Base-by-base conservation (phyloP, 2,888 invertebrate genomes). In the Trichogramma evanescens region DNA sequence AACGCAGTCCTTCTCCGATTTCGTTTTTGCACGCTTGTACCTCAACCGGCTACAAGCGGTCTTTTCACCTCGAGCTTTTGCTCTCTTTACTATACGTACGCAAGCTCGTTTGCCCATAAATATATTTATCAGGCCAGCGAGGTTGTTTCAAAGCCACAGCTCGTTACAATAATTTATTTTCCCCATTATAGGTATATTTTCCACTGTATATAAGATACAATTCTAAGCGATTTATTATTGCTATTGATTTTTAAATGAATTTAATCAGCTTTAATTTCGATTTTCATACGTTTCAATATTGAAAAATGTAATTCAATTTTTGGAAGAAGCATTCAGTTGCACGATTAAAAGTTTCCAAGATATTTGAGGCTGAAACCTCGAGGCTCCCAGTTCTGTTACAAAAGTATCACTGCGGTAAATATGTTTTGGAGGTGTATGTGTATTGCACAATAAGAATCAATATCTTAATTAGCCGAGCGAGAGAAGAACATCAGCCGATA, bases 381-480 rank as follows among this genome's bases (percentile, higher is more conserved):
- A 26, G 26, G 26, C 26, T 26, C 26, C 26, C 2, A 26, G 26
- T 2, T 26, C 26, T 26, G 26, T 26, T 26, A 26, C 26, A 26
- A 26, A 26, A 26, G 26, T 2, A 26, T 26, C 3, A 26, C 26
- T 26, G 26, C 26, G 26, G 26, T 26, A 26, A 26, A 26, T 26
- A 26, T 26, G 26, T 26, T 26, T 26, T 26, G 26, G 26, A 26
- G 26, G 26, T 26, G 26, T 26, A 26, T 26, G 26, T 26, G 26
- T 26, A 65, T 59, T 65, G 71, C 69, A 76, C 74, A 75, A 76
- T 76, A 74, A 76, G 73, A 77, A 76, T 76, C 77, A 73, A 77
- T 77, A 77, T 76, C 77, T 76, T 77, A 77, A 77, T 77, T 77
- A 77, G 76, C 72, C 72, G 70, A 13, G 45, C 8, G 8, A 45